Evolutionary conservation across 2,113 vertebrate species (phyloP), one percentile per base, ranked within the genome.

Genomic region (Nothocercus nigrocapillus): DNA sequence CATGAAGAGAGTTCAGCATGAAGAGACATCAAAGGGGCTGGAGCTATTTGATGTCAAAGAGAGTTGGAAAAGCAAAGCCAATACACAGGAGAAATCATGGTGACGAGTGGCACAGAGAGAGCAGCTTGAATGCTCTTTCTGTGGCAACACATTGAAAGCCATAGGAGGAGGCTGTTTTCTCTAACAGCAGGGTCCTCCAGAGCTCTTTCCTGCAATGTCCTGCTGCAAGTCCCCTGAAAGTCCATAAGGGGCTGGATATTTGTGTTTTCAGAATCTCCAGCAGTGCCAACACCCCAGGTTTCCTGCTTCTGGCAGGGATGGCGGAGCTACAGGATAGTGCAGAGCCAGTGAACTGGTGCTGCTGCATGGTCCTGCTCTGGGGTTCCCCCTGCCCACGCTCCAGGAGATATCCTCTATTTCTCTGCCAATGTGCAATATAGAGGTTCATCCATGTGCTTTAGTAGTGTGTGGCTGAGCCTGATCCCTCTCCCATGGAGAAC

Each of bases 351-450:
- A 12, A 4, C 24, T 19, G 67, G 15, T 68, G 67, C 69, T n/a
- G 47, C 42, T 38, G 59, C 21, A 30, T 38, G 36, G 40, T 59
- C 47, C 73, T 22, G 28, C 54, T 58, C 9, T 32, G 54, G 9
- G 27, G 53, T 17, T 30, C 28, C 54, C 9, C 30, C 54, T 56
- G 75, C 49, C 63, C 66, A 32, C 3, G 0, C 12, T 28, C 22
- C 13, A n/a, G 30, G 42, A 22, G n/a, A 51, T 17, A 5, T 32
- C 56, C 38, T 47, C 36, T 73, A 10, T 20, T 22, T 54, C 51
- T 75, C n/a, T 9, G 8, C 14, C 12, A 3, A 5, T 0, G 0
- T 16, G 63, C 59, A 73, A 47, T 84, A 78, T 40, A 4, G 2
- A 22, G 28, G 64, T 13, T 42, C 67, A 51, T 85, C 30, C 11